phyloP scores from a whole-genome alignment of 1,140 invertebrate species.

The Littorina saxatilis region DNA sequence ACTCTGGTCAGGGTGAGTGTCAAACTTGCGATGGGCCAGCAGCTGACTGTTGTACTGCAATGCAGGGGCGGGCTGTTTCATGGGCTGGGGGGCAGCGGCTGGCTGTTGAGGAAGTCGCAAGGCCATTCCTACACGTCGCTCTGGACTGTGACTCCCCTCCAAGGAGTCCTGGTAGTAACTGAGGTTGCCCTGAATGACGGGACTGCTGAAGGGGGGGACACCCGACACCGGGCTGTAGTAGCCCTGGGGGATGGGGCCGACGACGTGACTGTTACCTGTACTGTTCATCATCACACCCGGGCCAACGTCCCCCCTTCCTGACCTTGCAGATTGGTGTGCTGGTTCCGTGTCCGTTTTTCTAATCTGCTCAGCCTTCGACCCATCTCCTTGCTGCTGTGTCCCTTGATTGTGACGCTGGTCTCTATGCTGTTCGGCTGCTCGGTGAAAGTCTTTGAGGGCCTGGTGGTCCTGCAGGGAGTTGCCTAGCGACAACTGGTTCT shows the following conservation, averaged over 20 bases:
- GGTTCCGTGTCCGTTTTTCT: not conserved
- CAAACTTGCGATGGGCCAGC: constrained; percentile 33
- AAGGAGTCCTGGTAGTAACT: not conserved
- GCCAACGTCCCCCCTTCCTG: not conserved
- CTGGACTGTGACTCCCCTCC: not conserved
- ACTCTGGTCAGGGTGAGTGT: not conserved
- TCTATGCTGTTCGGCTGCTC: not conserved
- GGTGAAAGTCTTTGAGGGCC: not conserved
- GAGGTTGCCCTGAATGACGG: constrained; percentile 13
- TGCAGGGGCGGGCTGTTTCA: constrained; percentile 8
- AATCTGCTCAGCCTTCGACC: not conserved
- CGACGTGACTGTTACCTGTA: not conserved
- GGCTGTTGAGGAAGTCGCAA: constrained; percentile 16
- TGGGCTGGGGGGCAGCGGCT: constrained; percentile 36
- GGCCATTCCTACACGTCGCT: not conserved
- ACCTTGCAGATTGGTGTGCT: not conserved
- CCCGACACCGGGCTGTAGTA: not conserved
- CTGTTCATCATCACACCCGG: not conserved
- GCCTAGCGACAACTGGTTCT: not conserved
- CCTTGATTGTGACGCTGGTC: not conserved
- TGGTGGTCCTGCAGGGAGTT: constrained; percentile 1
- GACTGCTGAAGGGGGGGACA: not conserved
- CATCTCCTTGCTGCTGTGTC: not conserved
- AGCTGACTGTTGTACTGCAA: constrained; percentile 10
- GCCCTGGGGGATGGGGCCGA: constrained; percentile 24